These are phyloP conservation scores for Stigmatopora nigra DNA, from an alignment of 2,113 vertebrate genomes.

Conservation along the genomic window DNA sequence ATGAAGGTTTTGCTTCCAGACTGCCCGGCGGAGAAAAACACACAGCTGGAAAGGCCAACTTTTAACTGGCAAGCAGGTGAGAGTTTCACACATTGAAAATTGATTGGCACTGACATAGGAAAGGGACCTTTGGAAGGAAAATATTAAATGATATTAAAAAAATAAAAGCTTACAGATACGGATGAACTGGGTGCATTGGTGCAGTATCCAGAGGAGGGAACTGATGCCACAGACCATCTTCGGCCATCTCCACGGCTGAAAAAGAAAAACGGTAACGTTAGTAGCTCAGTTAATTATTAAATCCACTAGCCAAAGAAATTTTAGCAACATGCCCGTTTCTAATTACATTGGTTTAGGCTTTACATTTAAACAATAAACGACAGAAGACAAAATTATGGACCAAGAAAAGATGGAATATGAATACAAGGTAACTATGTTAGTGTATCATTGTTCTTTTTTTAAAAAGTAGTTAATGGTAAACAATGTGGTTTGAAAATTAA, in stretches of 20 bases:
- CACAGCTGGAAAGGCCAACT: not conserved
- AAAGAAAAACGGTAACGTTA: not conserved
- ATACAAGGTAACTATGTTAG: no score
- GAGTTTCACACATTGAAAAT: slow-evolving; percentile 4
- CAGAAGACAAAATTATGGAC: no score
- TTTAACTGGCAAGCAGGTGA: not conserved
- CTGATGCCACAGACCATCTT: slow-evolving; percentile 89
- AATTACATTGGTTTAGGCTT: no score
- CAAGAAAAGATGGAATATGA: no score
- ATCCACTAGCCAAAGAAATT: no score
- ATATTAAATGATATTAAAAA: not conserved
- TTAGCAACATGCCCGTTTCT: no score
- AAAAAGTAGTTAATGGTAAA: no score
- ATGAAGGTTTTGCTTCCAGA: not conserved
- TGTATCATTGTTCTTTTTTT: no score
- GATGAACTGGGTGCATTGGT: slow-evolving; percentile 94
- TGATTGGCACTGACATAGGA: not conserved
- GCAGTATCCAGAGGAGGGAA: slow-evolving; percentile 93
- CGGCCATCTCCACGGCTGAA: slow-evolving; percentile 80
- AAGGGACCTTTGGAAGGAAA: slow-evolving; percentile 6
- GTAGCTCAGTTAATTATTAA: not conserved
- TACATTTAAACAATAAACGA: no score
- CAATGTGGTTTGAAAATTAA: no score
- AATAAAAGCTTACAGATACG: slow-evolving; percentile 76
- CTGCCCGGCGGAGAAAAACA: not conserved